Evolutionary conservation across 35 echinoderm and acorn worm species (phyloP).

Genomic region (Lytechinus pictus): DNA sequence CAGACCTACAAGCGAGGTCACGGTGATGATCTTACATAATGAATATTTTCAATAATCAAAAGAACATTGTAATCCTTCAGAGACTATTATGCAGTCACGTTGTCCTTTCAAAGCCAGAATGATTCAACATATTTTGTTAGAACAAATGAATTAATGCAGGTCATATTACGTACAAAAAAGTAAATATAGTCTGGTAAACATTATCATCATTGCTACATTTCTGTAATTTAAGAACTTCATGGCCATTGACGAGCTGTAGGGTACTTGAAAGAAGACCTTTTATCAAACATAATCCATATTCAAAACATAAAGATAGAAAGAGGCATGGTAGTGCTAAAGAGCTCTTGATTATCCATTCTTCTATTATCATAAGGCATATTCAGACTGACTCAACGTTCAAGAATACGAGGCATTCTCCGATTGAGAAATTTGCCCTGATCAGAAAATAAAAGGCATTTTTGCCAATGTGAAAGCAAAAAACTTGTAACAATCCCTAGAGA

Average conservation of each 20-base stretch:
- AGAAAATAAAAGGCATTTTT: too few species aligned
- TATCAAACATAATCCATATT: too few species aligned
- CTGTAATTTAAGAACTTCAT: neutral
- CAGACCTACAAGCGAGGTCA: neutral
- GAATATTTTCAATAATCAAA: neutral
- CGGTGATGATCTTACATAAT: neutral
- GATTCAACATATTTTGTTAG: too few species aligned
- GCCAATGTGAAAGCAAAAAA: too few species aligned
- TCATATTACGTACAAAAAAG: too few species aligned
- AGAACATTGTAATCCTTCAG: neutral
- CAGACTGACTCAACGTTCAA: neutral
- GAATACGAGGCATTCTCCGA: too few species aligned
- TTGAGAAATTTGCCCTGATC: too few species aligned
- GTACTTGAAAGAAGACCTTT: neutral
- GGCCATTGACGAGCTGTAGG: neutral
- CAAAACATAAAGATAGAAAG: too few species aligned
- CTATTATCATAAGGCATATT: neutral
- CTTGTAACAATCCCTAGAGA: too few species aligned
- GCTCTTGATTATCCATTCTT: neutral
- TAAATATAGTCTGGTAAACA: neutral
- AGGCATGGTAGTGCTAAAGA: neutral
- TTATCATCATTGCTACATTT: neutral
- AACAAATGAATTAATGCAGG: too few species aligned
- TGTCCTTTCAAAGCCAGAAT: too few species aligned
- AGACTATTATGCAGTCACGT: neutral